Evolutionary conservation across 2,888 invertebrate genomes (phyloP), one percentile per base, ranked within the genome.

Genomic region (Scrobipalpa atriplicella): DNA sequence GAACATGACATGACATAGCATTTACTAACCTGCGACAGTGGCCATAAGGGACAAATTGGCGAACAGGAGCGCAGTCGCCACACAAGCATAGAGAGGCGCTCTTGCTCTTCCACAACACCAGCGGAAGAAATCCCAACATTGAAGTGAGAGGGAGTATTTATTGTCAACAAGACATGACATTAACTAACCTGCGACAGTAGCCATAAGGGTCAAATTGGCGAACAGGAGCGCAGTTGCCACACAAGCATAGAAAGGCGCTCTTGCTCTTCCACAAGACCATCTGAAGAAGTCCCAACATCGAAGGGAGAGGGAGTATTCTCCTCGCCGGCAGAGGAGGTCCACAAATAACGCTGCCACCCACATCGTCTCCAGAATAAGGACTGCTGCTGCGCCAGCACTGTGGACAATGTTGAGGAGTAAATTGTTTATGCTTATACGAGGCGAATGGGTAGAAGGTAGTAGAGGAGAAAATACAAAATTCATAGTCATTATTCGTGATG

Each of bases 221-320:
- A 92, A 90, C 36, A 92, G 77, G 51, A 92, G 75, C 0, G 92
- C 91, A 0, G 92, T 92, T 0, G 92, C 92, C 0, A 78, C 87
- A 67, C 92, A 92, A 0, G 92, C 92, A 72, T 92, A 92, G 72
- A 91, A 82, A 0, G 92, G 92, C 0, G 92, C 92, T 0, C 92
- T 76, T 0, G 90, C 91, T 6, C 92, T 75, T 0, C 92, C 92
- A 64, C 92, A 92, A 6, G 90, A 90, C 92, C 92, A 92, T 3
- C 92, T 78, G 73, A 81, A 75, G 80, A 91, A 90, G 77, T 92
- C 92, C 92, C 92, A 92, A 69, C 92, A 92, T 0, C 92, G 81
- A 16, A 92, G 76, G 0, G 86, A 80, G 64, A 91, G 69, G 0
- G 92, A 87, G 75, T 92, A 92, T 67, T 92, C 92, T 8, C 92